Base-by-base conservation (phyloP, 2,888 invertebrate genomes). In the Xanthorhoe designata region DNA sequence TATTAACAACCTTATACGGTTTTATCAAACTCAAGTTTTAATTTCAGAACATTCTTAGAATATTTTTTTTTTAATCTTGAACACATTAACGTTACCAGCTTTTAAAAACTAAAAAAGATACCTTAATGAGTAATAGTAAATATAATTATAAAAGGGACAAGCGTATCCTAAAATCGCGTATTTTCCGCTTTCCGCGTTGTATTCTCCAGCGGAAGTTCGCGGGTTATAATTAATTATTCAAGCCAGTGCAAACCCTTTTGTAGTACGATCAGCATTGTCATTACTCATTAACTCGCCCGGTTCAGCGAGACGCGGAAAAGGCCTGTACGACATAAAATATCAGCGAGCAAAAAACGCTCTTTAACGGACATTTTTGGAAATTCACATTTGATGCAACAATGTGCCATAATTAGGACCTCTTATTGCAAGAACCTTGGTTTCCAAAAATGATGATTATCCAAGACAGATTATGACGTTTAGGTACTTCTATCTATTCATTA, bases 161-260 rank as follows among this genome's bases (percentile, higher is more conserved):
- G 38, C 13, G 35, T 35, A 35, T 35, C 10, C 13, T 42, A 42
- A 13, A 42, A 13, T 42, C 13, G 38, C 13, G 13, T 42, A 42
- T 42, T 42, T 24, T 42, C 38, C 38, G 32, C 38, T 13, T 62
- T 59, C 60, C 10, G 42, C 54, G 35, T 19, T 42, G 13, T 42
- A 42, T 42, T 42, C 38, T 42, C 38, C 38, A 53, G 18, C 18
- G 18, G 32, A 49, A 56, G 52, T 32, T 32, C 53, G 47, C 42
- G 32, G 19, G n/a, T 17, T 45, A 29, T 19, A 32, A 58, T 54
- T 19, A 58, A 62, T 59, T 62, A 62, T 66, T 62, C 45, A 59
- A 59, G 45, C 18, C 50, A 68, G 55, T 69, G 64, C 61, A 68
- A 68, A 53, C 61, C 68, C 57, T 68, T 60, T 68, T 60, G 63